Conservation (phyloP, 2,113 vertebrate genomes). For the Mustela lutreola region DNA sequence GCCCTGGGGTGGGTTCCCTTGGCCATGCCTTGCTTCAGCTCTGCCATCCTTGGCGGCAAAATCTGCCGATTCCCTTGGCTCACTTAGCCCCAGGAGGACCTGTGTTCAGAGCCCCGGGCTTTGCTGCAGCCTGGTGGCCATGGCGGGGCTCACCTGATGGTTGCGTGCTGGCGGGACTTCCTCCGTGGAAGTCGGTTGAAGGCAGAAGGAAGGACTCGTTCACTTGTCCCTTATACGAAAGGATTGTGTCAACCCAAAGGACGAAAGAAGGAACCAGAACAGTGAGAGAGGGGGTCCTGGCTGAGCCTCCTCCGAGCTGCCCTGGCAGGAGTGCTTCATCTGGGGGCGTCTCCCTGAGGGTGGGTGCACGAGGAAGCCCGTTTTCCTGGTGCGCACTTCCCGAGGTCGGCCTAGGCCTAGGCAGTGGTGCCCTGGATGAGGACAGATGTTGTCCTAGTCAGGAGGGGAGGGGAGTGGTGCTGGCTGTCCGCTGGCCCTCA, state of each 20-base stretch:
- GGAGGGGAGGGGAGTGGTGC: background rate
- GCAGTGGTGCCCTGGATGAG: background rate
- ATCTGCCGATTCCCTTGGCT: background rate
- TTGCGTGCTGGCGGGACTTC: background rate
- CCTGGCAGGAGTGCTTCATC: background rate
- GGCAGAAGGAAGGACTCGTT: background rate
- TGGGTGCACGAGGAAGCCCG: rapidly evolving
- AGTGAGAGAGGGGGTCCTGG: no score
- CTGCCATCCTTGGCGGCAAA: background rate
- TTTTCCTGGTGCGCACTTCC: background rate
- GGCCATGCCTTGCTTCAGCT: background rate
- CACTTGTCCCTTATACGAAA: background rate
- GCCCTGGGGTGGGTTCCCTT: background rate
- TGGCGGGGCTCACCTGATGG: background rate
- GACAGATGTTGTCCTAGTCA: background rate
- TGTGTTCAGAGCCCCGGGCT: background rate
- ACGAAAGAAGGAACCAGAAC: rapidly evolving
- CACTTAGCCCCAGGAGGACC: background rate
- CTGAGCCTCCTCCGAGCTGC: background rate
- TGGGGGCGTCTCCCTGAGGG: no score
- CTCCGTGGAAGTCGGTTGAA: no score
- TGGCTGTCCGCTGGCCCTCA: no score
- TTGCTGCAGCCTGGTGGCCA: background rate
- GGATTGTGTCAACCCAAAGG: background rate
- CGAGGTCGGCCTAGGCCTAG: background rate